Conservation (phyloP, 2,113 vertebrate genomes). For the Kryptolebias marmoratus region DNA sequence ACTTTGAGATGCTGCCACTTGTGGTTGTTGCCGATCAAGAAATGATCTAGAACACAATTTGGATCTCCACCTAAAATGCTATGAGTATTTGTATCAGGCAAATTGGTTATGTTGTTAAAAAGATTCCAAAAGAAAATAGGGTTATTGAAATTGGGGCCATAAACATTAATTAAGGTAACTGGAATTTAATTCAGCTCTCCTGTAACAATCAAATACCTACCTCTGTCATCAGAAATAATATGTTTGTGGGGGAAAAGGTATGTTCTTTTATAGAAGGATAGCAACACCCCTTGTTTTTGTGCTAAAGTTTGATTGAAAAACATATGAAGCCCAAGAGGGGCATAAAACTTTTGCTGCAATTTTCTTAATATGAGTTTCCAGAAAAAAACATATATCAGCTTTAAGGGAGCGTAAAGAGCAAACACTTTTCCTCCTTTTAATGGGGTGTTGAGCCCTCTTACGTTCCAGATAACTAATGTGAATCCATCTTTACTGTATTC, state of each 20-base stretch:
- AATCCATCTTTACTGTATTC: neutral
- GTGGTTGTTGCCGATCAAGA: neutral
- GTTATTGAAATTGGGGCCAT: neutral
- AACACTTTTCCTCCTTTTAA: neutral
- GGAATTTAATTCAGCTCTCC: neutral
- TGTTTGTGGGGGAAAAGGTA: neutral
- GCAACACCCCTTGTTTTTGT: neutral
- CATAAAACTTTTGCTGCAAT: neutral
- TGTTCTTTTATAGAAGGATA: neutral
- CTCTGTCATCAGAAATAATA: neutral
- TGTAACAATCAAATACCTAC: neutral
- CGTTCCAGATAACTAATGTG: neutral
- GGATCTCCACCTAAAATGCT: neutral
- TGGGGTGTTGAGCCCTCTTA: neutral
- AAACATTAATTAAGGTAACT: neutral
- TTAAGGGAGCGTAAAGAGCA: neutral
- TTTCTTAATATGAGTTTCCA: neutral
- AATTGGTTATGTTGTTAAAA: neutral
- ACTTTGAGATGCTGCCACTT: neutral
- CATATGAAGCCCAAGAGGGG: neutral
- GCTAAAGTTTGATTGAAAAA: neutral
- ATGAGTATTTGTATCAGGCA: neutral
- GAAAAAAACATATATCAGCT: slow-evolving; percentile 3
- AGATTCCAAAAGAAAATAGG: neutral
- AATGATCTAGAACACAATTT: neutral